Base-by-base conservation (phyloP, 2,113 vertebrate genomes). In the Lota lota region DNA sequence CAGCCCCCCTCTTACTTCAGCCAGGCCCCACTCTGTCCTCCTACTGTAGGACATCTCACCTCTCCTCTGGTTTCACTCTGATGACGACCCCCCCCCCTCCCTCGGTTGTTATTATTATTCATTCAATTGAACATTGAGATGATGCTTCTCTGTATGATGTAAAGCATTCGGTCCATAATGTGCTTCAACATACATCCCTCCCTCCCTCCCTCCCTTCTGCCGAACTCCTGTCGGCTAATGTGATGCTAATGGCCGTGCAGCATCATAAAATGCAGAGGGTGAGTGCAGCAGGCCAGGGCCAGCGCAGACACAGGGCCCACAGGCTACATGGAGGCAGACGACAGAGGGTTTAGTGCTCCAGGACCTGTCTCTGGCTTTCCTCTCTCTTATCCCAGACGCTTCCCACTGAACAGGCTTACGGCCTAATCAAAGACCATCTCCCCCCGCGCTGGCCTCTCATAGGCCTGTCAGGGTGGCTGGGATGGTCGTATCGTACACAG, bases 321-420 rank as follows among this genome's bases (percentile, higher is more conserved):
- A 85, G 79, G 74, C 83, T 83, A 72, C 33, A 16, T 56, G 17
- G 11, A 8, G 61, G 17, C 15, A n/a, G 24, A 67, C 17, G 36
- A n/a, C 1, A 20, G 50, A 73, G 77, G 67, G 80, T 90, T 87
- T 85, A 88, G 87, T 79, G 63, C 11, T 61, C 61, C 40, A 8
- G 68, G 77, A 80, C 76, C 73, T 56, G 84, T 84, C 83, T 87
- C 89, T 92, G 90, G 80, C 87, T 90, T 88, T 85, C 66, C 72
- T 90, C 88, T 84, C 66, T 70, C 50, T 87, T 47, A 10, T 69
- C 69, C 69, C 58, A 84, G 64, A 82, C 60, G 71, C 74, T 77
- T 83, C 82, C 66, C 80, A 28, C 71, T 81, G 75, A 87, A 74
- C 73, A 76, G 67, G 79, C 89, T 90, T 90, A 90, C 80, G 74